Evolutionary conservation across 2,888 invertebrate genomes (phyloP), one percentile per base, ranked within the genome.

Genomic region (Xestia xanthographa): DNA sequence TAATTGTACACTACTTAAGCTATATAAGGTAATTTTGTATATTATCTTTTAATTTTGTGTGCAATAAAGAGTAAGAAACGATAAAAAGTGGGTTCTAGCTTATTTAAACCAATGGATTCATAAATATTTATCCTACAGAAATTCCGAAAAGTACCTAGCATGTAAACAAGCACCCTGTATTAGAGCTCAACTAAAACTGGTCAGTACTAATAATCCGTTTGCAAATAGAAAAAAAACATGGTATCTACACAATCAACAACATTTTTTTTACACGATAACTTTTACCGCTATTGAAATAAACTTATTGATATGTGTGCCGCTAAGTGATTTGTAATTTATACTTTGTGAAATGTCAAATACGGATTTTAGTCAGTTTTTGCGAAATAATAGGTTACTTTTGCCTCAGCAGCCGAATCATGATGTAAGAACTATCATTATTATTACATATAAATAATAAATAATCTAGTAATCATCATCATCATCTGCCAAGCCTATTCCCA

Each of bases 331-430:
- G 66, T 83, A 71, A 79, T 69, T 41, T 43, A 53, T 60, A 70
- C 74, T 53, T 70, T 20, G 9, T 56, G n/a, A 71, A 58, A 86
- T 85, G 78, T 53, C 67, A 60, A 68, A 67, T 34, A 50, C 34
- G 34, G 73, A 83, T 12, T 83, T 76, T 8, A 56, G 69, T 34
- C 63, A 68, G 29, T 71, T 84, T 70, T 68, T 85, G 58, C 73
- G 71, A 14, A 79, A 82, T 20, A 90, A 82, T 48, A 84, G 89
- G 9, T 72, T 92, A 6, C 84, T 91, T 48, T 75, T 92, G 6
- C 92, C 92, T 0, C 65, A 90, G 29, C 92, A 92, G 69, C 92
- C 93, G 5, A 87, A 86, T 81, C 88, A 91, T 75, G 92, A 93
- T 79, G 93, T 93, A 84, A 93, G 92, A 90, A 12, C 56, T 1